These are phyloP conservation scores for Falco punctatus DNA, from an alignment of 2,113 vertebrate genomes.

Conservation along the genomic window DNA sequence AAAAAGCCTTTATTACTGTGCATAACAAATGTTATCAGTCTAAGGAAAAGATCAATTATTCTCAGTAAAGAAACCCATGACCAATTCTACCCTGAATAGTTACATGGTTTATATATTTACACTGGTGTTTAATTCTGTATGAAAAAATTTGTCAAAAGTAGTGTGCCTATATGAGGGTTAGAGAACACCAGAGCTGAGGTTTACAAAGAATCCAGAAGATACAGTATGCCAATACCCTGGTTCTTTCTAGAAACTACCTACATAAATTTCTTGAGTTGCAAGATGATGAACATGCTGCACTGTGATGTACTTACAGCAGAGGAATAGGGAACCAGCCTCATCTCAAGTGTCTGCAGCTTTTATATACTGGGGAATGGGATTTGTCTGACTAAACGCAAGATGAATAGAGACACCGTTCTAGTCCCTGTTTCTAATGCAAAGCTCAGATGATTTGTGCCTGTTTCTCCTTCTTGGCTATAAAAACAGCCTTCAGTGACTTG, in stretches of 20 bases:
- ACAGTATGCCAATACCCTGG: fast-evolving
- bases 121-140: background rate
- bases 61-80: background rate
- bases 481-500: background rate
- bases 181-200: background rate
- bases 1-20: background rate
- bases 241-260: background rate
- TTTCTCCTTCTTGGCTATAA: background rate
- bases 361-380: background rate
- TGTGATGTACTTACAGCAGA: background rate
- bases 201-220: background rate
- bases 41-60: background rate
- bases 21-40: background rate
- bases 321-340: background rate
- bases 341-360: background rate
- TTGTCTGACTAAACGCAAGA: background rate
- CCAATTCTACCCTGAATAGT: background rate
- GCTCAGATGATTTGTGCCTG: background rate
- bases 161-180: background rate
- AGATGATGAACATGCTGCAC: background rate
- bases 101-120: background rate
- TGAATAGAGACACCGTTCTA: background rate
- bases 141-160: background rate
- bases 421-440: background rate
- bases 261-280: background rate